Conservation (phyloP, 2,888 invertebrate genomes). For the Rotaria sp. region DNA sequence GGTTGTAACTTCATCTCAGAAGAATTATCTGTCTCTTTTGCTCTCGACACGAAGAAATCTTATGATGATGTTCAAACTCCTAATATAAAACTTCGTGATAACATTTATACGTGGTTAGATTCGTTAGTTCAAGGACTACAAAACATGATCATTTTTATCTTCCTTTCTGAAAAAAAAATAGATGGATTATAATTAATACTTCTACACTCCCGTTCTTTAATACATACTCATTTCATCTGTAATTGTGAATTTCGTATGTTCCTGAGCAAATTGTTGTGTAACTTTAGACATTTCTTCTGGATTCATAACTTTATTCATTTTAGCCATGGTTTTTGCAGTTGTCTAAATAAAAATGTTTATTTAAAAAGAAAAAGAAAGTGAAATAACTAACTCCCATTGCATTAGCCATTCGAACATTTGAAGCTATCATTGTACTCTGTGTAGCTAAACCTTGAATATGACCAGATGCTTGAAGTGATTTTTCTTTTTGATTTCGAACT, state of each 20-base stretch:
- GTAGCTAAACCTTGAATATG: constrained; percentile 71
- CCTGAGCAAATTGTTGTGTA: constrained; percentile 74
- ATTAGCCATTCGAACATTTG: constrained; percentile 75
- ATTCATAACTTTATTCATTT: constrained; percentile 77
- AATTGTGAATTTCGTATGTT: constrained; percentile 83
- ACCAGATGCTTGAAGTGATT: constrained; percentile 73
- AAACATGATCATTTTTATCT: too few species aligned
- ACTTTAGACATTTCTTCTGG: constrained; percentile 74
- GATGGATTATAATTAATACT: too few species aligned
- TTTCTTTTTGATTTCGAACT: constrained; percentile 75
- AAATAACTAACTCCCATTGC: constrained; percentile 57
- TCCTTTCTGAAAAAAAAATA: too few species aligned
- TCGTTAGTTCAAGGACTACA: too few species aligned
- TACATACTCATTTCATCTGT: constrained; percentile 83
- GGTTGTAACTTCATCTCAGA: too few species aligned
- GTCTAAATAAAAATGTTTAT: neutral
- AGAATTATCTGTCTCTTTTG: too few species aligned
- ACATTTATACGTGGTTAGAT: too few species aligned
- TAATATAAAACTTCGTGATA: too few species aligned
- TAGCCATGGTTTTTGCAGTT: constrained; percentile 66
- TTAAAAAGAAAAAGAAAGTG: constrained; percentile 17
- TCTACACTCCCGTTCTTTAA: too few species aligned
- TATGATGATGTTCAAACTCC: too few species aligned
- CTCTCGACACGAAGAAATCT: too few species aligned
- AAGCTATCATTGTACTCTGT: constrained; percentile 80